Evolutionary conservation across 2,888 invertebrate genomes (phyloP).

Genomic region (Urechis unicinctus): DNA sequence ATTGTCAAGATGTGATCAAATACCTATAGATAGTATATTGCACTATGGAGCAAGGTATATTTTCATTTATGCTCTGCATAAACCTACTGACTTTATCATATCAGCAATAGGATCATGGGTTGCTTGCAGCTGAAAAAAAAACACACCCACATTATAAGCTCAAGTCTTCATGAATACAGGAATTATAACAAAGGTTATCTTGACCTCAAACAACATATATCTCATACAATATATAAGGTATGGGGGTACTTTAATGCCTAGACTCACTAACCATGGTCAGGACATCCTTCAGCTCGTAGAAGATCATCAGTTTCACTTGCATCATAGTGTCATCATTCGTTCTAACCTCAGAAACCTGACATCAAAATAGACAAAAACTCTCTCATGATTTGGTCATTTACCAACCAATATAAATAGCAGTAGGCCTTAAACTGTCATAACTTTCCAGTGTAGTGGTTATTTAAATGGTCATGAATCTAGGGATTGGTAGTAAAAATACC

Average conservation of each 20-base stretch:
- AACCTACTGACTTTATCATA: constrained; percentile 42
- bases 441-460: too few relatives aligned
- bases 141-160: too few relatives aligned
- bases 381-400: constrained; percentile 2
- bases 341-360: constrained; percentile 37
- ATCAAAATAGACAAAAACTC: too few relatives aligned
- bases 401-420: not conserved
- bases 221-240: too few relatives aligned
- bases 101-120: constrained; percentile 46
- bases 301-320: constrained; percentile 43
- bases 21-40: not conserved
- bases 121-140: constrained; percentile 35
- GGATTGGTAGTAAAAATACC: too few relatives aligned
- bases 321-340: constrained; percentile 46
- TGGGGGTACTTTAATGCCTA: too few relatives aligned
- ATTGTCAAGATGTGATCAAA: too few relatives aligned
- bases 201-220: too few relatives aligned
- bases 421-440: not conserved
- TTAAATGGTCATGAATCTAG: too few relatives aligned
- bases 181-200: too few relatives aligned
- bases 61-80: not conserved
- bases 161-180: too few relatives aligned
- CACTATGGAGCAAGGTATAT: not conserved
- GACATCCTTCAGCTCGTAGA: constrained; percentile 39
- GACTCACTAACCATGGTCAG: constrained; percentile 39